Evolutionary conservation across 2,888 invertebrate species (phyloP), one percentile per base, ranked within the genome.

Genomic region (Phymatocera aterrima): DNA sequence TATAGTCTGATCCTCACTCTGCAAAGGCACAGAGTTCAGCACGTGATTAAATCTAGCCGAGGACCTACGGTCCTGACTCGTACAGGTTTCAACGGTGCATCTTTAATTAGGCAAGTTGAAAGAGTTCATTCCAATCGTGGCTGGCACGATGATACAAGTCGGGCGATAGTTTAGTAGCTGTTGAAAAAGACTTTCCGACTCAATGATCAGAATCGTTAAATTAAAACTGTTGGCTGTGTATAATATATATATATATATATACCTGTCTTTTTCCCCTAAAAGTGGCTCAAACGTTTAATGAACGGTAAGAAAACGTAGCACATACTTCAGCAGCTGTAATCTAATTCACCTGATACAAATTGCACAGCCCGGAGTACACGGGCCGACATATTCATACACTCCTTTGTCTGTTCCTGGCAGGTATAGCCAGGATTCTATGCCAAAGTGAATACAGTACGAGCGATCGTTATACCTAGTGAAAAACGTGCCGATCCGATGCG

Each of bases 201-300:
- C 57, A 12, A 57, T 57, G 34, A 64, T 64, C 64, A 64, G n/a
- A 64, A 64, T 64, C 64, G 21, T 64, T 64, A 37, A 64, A 64
- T 64, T 64, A 64, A 64, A 64, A 37, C 34, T 34, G 18, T 64
- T 8, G 24, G 31, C 37, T 21, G 64, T 64, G 24, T 10, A 51
- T 21, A 51, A n/a, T n/a, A n/a, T n/a, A n/a, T n/a, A n/a, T n/a
- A n/a, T n/a, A n/a, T n/a, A n/a, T n/a, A n/a, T n/a, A n/a, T n/a
- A n/a, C n/a, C n/a, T n/a, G n/a, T n/a, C 24, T 51, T 37, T 64
- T 15, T 61, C 18, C 12, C 34, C 1, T 10, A 2, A 21, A 18
- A 10, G 8, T 37, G 37, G 37, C 34, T 34, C 43, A 68, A 46
- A 68, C 68, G 21, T 15, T 15, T 46, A 68, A 68, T 68, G 43